Conservation (phyloP, 2,888 invertebrate species). For the Eulithis prunata region DNA sequence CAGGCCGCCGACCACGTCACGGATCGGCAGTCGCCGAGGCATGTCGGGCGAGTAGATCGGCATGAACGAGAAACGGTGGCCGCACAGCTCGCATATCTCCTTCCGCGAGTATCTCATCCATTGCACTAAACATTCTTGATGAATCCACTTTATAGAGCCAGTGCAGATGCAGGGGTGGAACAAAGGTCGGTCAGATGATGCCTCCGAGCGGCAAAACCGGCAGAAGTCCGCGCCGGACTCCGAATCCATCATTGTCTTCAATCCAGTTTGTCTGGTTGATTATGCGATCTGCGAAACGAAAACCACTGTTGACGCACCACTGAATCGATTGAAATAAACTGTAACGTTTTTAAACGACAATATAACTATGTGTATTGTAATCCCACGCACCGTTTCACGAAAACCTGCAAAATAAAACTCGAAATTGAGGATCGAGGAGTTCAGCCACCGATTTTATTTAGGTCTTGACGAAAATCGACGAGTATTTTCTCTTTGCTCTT, state of each 20-base stretch:
- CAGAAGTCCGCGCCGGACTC: slow-evolving; percentile 94
- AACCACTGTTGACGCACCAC: slow-evolving; percentile 35
- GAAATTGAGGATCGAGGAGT: slow-evolving; percentile 43
- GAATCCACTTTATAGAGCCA: slow-evolving; percentile 99
- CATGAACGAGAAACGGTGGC: slow-evolving; percentile 98
- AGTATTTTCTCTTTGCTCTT: slow-evolving; percentile 51
- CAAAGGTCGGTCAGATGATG: slow-evolving; percentile 94
- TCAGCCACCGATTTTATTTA: slow-evolving; percentile 45
- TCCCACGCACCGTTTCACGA: slow-evolving; percentile 52
- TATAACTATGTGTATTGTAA: not conserved
- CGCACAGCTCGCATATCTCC: slow-evolving; percentile 99
- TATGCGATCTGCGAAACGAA: slow-evolving; percentile 69
- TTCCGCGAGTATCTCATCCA: slow-evolving; percentile 99
- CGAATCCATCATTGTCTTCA: slow-evolving; percentile 77
- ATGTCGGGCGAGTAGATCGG: slow-evolving; percentile 99
- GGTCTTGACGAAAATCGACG: slow-evolving; percentile 47
- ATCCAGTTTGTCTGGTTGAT: slow-evolving; percentile 75
- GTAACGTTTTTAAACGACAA: not conserved
- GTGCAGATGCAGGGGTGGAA: slow-evolving; percentile 99
- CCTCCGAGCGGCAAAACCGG: slow-evolving; percentile 98
- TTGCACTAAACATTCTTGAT: slow-evolving; percentile 98
- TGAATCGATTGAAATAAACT: slow-evolving; percentile 21
- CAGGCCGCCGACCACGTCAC: slow-evolving; percentile 96
- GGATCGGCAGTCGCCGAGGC: slow-evolving; percentile 97
- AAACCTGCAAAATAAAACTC: slow-evolving; percentile 48